Base-by-base conservation (phyloP, 1,140 invertebrate species). In the Saccostrea echinata region DNA sequence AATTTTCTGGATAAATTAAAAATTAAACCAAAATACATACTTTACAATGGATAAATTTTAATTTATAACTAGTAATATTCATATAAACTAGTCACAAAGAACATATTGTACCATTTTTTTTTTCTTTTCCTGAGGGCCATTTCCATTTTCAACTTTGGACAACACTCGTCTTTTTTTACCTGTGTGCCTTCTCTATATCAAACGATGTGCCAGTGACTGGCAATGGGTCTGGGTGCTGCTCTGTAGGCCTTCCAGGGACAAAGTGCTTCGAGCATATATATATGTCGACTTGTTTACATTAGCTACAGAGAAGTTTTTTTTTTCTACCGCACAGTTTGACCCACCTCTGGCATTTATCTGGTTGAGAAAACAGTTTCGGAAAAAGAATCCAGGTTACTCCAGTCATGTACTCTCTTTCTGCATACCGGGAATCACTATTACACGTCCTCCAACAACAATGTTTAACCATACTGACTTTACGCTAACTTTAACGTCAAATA, bases 251-350 rank as follows among this genome's bases (percentile, higher is more conserved):
- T 3, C 86, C 86, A 13, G 55, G 51, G 13, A 86, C 76, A 82
- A 86, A 86, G 61, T 86, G 86, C n/a, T 86, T 86, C 53, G 71
- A 82, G 27, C 88, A 89, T 0, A 89, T 85, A 35, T 84, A 86
- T 64, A 64, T 18, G 24, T n/a, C n/a, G 85, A 84, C 61, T 84
- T 85, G 84, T 89, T 86, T 61, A 90, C 84, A 55, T 88, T 86
- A 52, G 43, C 64, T 35, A 88, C 53, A 51, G 88, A 80, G n/a
- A 90, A 55, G 2, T n/a, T n/a, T 86, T 30, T n/a, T n/a, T 24
- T 86, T 76, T 21, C 89, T 61, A 21, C 89, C 87, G 71, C 87
- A 90, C 8, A 84, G 84, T 16, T 80, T 53, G 3, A 88, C 80
- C 89, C 84, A 90, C 30, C 64, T n/a, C 52, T 30, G 21, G 68